A percentile compares a stretch with the other conserved stretches of the same genome.
Evolutionary conservation across 1,140 invertebrate genomes (phyloP).

Genomic region (Drosophila ogumai): DNA sequence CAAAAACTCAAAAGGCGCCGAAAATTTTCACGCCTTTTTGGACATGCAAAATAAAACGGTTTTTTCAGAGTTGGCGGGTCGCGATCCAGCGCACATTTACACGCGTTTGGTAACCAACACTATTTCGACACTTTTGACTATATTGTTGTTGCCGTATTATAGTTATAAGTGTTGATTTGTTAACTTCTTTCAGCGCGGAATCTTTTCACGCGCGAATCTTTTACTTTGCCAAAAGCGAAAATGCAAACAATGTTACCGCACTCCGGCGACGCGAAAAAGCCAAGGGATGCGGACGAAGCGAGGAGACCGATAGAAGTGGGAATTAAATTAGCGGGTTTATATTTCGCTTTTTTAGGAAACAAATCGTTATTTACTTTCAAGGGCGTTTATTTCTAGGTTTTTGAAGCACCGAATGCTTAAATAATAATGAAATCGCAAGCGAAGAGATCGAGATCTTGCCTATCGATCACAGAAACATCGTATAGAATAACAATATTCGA

Average conservation of each 20-base stretch:
- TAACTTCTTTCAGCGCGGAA: conserved; percentile 33
- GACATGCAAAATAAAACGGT: conserved; percentile 30
- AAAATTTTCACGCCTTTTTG: conserved; percentile 59
- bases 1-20: conserved; percentile 67
- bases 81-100: conserved; percentile 34
- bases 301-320: neutral
- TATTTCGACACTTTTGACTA: conserved; percentile 10
- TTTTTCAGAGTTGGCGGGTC: conserved; percentile 27
- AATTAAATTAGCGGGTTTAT: neutral
- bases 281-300: neutral
- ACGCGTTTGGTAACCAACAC: conserved; percentile 8
- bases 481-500: neutral
- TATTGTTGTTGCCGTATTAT: conserved; percentile 10
- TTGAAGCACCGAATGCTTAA: neutral
- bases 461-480: conserved; percentile 5
- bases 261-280: neutral
- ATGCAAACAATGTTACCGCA: conserved; percentile 34
- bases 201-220: conserved; percentile 65
- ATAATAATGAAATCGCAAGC: neutral
- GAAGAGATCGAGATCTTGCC: neutral
- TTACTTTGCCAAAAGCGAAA: conserved; percentile 17
- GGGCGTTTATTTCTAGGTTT: neutral
- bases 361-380: too few species aligned
- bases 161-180: conserved; percentile 11
- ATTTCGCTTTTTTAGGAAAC: neutral